phyloP scores from a whole-genome alignment of 2,113 vertebrate species.

The Rhineura floridana region DNA sequence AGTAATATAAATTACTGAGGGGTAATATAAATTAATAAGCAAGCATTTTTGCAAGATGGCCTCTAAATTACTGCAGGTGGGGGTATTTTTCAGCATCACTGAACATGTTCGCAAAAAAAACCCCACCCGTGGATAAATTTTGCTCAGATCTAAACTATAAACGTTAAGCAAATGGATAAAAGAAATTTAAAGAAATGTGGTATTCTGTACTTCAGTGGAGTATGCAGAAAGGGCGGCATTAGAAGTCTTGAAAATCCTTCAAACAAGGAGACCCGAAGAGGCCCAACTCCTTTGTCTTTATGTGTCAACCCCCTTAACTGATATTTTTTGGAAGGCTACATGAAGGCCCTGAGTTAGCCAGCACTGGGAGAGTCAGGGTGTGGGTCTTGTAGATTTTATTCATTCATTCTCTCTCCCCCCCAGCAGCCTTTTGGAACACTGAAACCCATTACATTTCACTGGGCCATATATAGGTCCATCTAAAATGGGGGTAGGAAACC shows the following conservation, averaged over 20 bases:
- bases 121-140: background rate
- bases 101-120: background rate
- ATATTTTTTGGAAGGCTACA: background rate
- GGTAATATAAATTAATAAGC: background rate
- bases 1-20: too few relatives aligned
- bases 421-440: background rate
- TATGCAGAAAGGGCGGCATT: background rate
- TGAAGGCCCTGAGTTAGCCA: background rate
- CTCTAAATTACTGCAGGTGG: background rate
- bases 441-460: background rate
- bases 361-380: background rate
- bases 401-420: background rate
- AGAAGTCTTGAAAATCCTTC: background rate
- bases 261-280: background rate
- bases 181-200: background rate
- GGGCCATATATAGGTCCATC: background rate
- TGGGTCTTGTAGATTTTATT: background rate
- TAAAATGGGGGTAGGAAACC: too few relatives aligned
- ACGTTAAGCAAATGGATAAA: background rate
- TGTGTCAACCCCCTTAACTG: background rate
- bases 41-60: background rate
- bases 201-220: background rate
- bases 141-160: background rate
- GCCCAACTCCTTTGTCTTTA: background rate
- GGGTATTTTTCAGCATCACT: background rate